Conservation (phyloP, 1,140 invertebrate genomes). For the Musca vetustissima region DNA sequence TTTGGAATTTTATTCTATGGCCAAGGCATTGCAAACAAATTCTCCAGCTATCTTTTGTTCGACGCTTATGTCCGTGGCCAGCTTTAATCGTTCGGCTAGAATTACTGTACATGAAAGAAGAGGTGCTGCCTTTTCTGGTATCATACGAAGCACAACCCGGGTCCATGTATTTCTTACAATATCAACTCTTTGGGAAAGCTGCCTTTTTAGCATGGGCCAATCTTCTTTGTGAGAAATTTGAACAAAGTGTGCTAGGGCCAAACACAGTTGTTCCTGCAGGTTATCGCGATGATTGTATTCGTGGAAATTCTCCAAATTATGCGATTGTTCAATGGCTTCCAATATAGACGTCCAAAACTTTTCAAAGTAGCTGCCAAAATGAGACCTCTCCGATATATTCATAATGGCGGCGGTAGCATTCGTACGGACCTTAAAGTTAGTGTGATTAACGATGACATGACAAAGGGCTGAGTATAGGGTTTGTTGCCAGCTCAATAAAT, state of each 20-base stretch:
- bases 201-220: constrained; percentile 30
- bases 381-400: constrained; percentile 59
- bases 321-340: constrained; percentile 70
- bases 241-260: constrained; percentile 45
- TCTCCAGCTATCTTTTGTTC: constrained; percentile 33
- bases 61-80: background rate
- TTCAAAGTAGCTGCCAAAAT: constrained; percentile 65
- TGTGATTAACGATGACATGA: constrained; percentile 59
- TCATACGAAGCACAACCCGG: constrained; percentile 45
- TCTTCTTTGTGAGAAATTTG: constrained; percentile 35
- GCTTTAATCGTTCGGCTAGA: constrained; percentile 28
- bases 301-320: constrained; percentile 73
- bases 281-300: constrained; percentile 81
- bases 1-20: constrained; percentile 5
- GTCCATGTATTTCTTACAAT: constrained; percentile 42
- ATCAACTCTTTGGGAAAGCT: constrained; percentile 35
- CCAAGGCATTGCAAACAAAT: constrained; percentile 10
- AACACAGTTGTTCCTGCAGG: constrained; percentile 62
- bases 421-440: constrained; percentile 73
- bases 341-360: constrained; percentile 70
- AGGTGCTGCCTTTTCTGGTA: constrained; percentile 48
- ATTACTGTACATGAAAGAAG: constrained; percentile 40
- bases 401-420: constrained; percentile 77
- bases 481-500: constrained; percentile 34
- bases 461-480: constrained; percentile 58